A percentile compares a stretch with the other conserved stretches of the same genome.
phyloP scores from a whole-genome alignment of 2,113 vertebrate genomes.

The Pogona vitticeps region DNA sequence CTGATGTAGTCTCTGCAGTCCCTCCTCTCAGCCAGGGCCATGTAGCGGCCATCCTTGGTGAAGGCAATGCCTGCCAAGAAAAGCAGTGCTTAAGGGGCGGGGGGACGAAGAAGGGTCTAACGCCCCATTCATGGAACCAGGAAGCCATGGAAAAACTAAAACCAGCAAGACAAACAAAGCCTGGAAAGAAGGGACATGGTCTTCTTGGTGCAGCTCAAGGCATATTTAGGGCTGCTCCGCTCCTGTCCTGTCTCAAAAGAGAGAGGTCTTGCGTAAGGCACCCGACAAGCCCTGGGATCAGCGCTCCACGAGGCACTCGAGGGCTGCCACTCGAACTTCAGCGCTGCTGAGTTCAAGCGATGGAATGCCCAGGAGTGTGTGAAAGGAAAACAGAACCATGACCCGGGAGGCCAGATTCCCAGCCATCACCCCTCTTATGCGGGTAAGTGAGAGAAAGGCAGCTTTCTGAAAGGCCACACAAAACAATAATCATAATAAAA shows the following conservation, averaged over 20 bases:
- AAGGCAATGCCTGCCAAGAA: slow-evolving; percentile 83
- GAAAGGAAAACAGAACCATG: slow-evolving; percentile 3
- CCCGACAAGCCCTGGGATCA: neutral
- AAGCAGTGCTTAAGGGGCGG: accelerated
- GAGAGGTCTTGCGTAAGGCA: neutral
- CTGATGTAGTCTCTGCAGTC: slow-evolving; percentile 96
- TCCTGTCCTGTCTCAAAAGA: neutral
- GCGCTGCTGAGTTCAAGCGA: neutral
- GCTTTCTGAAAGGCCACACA: slow-evolving; percentile 24
- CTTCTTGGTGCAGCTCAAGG: neutral
- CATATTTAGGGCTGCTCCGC: neutral
- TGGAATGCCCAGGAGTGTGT: neutral
- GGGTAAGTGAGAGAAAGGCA: neutral
- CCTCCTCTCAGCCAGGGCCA: slow-evolving; percentile 92
- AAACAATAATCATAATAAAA: neutral
- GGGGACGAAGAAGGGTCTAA: accelerated
- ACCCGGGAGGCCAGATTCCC: neutral
- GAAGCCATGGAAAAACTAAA: neutral
- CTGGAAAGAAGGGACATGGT: neutral
- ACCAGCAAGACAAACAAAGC: neutral
- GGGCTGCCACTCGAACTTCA: neutral
- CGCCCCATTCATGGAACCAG: accelerated
- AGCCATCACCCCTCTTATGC: neutral
- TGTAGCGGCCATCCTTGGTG: slow-evolving; percentile 88
- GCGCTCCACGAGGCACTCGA: neutral